Base-by-base conservation (phyloP, 2,888 invertebrate genomes). In the Pseudeuparius sepicola region DNA sequence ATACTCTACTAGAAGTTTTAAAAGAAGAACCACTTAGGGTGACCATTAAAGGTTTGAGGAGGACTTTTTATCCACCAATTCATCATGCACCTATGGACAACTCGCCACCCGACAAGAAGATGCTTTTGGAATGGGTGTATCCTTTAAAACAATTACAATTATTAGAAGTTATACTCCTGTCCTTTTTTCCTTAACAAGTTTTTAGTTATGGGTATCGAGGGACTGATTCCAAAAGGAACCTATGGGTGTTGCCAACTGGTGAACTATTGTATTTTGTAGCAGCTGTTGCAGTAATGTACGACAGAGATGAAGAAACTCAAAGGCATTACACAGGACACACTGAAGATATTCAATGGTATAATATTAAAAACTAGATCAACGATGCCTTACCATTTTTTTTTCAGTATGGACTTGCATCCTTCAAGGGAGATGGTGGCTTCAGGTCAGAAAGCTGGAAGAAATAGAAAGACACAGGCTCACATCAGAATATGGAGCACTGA, bases 101-200 rank as follows among this genome's bases (percentile, higher is more conserved):
- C 59, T 67, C 81, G 4, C 87, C 87, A 0, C 93, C 93, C 0
- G 83, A 87, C 28, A 87, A 89, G 64, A 83, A 87, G 55, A 67
- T 93, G 44, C 77, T 82, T 42, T 69, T 94, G 1, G 90, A 92
- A 55, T 94, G 94, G 93, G 92, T 92, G 81, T 88, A 79, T 76
- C 75, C 74, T 75, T 71, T 53, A 7, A n/a, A 20, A 20, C 7
- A 20, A 20, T 20, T n/a, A 20, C 6, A 20, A 20, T 20, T 20
- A 20, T 20, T 6, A 20, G 20, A 20, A 20, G n/a, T 7, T n/a
- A 20, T 20, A 7, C 20, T 20, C n/a, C 20, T 20, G 20, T 7
- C 7, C 20, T 20, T n/a, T 20, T 20, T 20, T n/a, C 20, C 20
- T 7, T 20, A n/a, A n/a, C n/a, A n/a, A n/a, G 17, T 10, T 10